These are phyloP conservation scores for Misgurnus anguillicaudatus DNA, from an alignment of 2,113 vertebrate species.

Conservation along the genomic window DNA sequence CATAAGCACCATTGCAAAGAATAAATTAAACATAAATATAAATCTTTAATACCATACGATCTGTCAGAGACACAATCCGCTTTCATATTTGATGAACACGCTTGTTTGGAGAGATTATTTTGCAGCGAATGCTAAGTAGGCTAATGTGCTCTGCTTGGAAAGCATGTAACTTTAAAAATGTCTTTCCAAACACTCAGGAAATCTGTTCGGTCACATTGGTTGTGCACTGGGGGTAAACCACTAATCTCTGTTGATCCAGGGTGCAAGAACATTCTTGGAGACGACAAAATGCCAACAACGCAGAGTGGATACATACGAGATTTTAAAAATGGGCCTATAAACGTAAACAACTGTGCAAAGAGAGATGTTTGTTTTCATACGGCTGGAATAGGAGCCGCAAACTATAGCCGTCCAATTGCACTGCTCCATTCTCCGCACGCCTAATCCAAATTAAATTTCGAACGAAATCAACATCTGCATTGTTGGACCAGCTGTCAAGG, in stretches of 20 bases:
- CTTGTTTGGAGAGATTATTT: constrained; percentile 25
- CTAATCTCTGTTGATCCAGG: constrained; percentile 34
- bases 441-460: constrained; percentile 63
- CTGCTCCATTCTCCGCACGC: constrained; percentile 49
- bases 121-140: constrained; percentile 22
- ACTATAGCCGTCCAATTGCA: not conserved
- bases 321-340: not conserved
- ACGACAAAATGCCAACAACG: constrained; percentile 3
- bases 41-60: not conserved
- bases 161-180: constrained; percentile 4
- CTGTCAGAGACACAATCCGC: not conserved
- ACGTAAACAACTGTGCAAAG: constrained; percentile 25
- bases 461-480: constrained; percentile 63
- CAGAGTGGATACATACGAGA: constrained; percentile 17
- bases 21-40: not conserved
- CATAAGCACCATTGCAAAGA: not conserved
- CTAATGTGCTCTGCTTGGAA: constrained; percentile 22
- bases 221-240: constrained; percentile 3
- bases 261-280: constrained; percentile 6
- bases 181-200: not conserved
- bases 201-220: not conserved
- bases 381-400: not conserved
- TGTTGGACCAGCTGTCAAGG: constrained; percentile 69
- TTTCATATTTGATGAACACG: constrained; percentile 19
- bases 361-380: constrained; percentile 30